phyloP scores from a whole-genome alignment of 1,140 invertebrate species.

The Drosophila bifasciata region DNA sequence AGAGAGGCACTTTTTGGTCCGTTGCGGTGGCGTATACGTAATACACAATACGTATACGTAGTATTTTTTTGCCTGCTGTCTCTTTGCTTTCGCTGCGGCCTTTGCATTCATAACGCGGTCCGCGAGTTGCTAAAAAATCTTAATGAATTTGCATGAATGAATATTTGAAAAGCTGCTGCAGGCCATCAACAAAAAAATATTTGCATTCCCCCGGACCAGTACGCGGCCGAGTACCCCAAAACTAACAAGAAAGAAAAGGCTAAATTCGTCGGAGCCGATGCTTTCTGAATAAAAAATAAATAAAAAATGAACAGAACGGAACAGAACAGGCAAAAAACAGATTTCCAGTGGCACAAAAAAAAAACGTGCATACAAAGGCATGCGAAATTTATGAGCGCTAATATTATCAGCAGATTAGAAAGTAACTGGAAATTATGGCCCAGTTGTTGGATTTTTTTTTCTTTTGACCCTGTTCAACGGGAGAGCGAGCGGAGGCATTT shows the following conservation, averaged over 20 bases:
- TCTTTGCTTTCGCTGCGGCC: constrained; percentile 31
- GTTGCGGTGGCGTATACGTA: constrained; percentile 52
- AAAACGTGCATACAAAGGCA: constrained; percentile 63
- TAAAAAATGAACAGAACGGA: constrained; percentile 5
- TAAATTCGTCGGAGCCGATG: background rate
- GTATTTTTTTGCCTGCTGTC: constrained; percentile 24
- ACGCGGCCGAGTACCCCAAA: background rate
- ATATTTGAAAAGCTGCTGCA: constrained; percentile 68
- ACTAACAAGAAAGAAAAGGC: background rate
- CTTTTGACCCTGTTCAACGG: background rate
- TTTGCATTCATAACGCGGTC: constrained; percentile 56
- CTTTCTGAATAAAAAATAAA: background rate
- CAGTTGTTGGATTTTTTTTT: constrained; percentile 13
- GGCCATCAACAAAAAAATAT: constrained; percentile 44
- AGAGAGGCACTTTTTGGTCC: constrained; percentile 39
- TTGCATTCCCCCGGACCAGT: constrained; percentile 36
- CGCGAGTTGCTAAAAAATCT: constrained; percentile 32
- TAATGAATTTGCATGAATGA: constrained; percentile 73
- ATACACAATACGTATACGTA: constrained; percentile 49
- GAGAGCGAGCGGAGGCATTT: background rate
- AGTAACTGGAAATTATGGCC: constrained; percentile 64
- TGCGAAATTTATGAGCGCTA: constrained; percentile 62
- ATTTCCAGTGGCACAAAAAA: constrained; percentile 54
- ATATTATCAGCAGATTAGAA: constrained; percentile 70
- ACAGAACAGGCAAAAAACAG: constrained; percentile 20